A percentile compares a stretch with the other conserved stretches of the same genome.
phyloP scores from a whole-genome alignment of 2,113 vertebrate genomes.

The Recurvirostra avosetta region DNA sequence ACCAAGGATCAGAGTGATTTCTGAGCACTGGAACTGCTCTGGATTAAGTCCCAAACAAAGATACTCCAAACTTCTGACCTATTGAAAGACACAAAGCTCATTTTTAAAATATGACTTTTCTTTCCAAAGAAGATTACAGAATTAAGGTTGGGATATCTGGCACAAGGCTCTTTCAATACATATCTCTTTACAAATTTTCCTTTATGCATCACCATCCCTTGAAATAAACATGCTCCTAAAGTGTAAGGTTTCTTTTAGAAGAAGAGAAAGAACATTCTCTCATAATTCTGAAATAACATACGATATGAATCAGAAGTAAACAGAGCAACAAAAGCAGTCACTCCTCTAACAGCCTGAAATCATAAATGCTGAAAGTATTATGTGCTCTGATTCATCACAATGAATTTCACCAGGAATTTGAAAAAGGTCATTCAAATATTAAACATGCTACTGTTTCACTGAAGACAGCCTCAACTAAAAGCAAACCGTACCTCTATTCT shows the following conservation, averaged over 20 bases:
- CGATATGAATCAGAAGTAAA: conserved; percentile 10
- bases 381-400: conserved; percentile 1
- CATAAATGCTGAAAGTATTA: neutral
- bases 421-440: neutral
- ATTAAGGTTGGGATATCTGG: neutral
- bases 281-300: neutral
- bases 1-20: neutral
- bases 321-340: neutral
- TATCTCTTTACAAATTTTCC: neutral
- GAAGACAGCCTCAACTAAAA: neutral
- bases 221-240: neutral
- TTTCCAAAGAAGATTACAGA: neutral
- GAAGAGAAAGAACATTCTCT: neutral
- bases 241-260: neutral
- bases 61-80: neutral
- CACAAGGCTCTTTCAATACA: neutral
- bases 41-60: neutral
- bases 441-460: neutral
- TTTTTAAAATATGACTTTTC: neutral
- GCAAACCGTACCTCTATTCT: neutral
- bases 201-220: neutral
- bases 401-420: neutral
- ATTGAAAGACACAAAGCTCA: neutral
- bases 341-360: neutral
- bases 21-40: neutral